A percentile compares a stretch with the other conserved stretches of the same genome.
Conservation (phyloP, 2,888 invertebrate genomes). For the Papilio protenor region DNA sequence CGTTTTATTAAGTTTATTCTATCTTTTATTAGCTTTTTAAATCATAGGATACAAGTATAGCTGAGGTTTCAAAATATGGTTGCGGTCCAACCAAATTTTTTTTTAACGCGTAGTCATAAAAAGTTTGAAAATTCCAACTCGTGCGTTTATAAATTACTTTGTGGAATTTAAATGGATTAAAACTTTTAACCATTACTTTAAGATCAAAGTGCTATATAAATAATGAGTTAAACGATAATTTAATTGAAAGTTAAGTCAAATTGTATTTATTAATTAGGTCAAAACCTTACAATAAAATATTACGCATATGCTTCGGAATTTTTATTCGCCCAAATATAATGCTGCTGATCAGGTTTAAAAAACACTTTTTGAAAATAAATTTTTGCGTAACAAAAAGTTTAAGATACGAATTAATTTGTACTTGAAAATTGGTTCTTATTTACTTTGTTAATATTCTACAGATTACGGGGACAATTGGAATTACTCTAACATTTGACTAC, state of each 20-base stretch:
- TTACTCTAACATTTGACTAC: not conserved
- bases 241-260: conserved; percentile 5
- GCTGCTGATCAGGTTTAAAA: conserved; percentile 1
- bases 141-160: not conserved
- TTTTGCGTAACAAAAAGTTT: conserved; percentile 6
- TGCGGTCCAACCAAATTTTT: not conserved
- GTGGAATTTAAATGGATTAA: not conserved
- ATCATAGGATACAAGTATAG: not conserved
- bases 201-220: conserved; percentile 6
- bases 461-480: not conserved
- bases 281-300: conserved; percentile 24
- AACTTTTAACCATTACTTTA: not conserved
- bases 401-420: not conserved
- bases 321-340: conserved; percentile 7
- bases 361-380: not conserved
- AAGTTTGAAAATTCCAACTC: not conserved
- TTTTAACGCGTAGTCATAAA: not conserved
- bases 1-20: not conserved
- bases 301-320: conserved; percentile 21
- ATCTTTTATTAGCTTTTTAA: not conserved
- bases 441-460: not conserved
- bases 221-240: not conserved
- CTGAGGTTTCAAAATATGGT: not conserved
- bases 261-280: conserved; percentile 15
- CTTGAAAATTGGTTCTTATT: not conserved